phyloP scores from a whole-genome alignment of 2,888 invertebrate genomes.

The Sesia bembeciformis region DNA sequence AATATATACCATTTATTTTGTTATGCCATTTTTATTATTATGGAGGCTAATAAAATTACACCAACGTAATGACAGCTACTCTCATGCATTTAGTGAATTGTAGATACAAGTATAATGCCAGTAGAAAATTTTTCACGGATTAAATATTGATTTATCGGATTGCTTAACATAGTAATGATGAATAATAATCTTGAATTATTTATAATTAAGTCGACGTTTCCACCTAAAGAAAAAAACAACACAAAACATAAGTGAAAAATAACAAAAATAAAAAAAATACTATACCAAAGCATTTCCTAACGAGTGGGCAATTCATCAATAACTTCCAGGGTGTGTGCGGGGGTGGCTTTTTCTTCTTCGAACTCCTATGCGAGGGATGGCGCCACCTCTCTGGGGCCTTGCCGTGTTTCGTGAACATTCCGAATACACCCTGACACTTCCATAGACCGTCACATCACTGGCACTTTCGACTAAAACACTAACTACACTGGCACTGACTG shows the following conservation, averaged over 20 bases:
- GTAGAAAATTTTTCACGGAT: no score
- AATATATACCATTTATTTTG: no score
- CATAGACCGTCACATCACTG: constrained; percentile 69
- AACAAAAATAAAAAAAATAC: constrained; percentile 30
- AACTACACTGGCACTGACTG: constrained; percentile 24
- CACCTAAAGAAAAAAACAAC: no score
- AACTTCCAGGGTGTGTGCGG: constrained; percentile 73
- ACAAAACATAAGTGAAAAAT: neutral
- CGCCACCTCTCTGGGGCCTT: constrained; percentile 67
- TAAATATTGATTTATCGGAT: no score
- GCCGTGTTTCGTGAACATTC: constrained; percentile 70
- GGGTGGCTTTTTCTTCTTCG: constrained; percentile 68
- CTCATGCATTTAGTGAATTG: no score
- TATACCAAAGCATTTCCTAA: constrained; percentile 75
- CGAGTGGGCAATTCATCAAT: constrained; percentile 76
- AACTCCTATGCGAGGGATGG: constrained; percentile 56
- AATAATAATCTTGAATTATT: no score
- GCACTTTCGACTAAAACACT: constrained; percentile 23
- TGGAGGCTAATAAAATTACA: no score
- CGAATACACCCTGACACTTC: constrained; percentile 58
- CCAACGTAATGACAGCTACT: no score
- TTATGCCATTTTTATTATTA: no score
- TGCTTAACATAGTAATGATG: no score
- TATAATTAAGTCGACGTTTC: no score
- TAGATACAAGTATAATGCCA: no score